A percentile compares a stretch with the other conserved stretches of the same genome.
These are phyloP conservation scores for Uloborus plumipes DNA, from an alignment of 2,888 invertebrate species.

Conservation along the genomic window DNA sequence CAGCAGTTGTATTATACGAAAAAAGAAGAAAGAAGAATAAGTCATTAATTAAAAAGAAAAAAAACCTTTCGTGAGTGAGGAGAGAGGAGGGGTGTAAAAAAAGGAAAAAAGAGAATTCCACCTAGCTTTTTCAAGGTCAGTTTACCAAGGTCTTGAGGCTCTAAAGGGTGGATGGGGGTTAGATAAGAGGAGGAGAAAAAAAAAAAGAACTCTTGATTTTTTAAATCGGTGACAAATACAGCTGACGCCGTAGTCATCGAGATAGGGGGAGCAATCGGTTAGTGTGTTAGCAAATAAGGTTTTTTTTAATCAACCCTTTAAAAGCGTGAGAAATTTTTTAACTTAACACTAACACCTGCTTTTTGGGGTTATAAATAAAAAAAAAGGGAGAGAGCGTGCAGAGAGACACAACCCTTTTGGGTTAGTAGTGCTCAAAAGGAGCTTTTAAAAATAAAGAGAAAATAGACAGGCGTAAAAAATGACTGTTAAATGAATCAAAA, in stretches of 20 bases:
- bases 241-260: no score
- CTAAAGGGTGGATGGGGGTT: constrained; percentile 12
- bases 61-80: not conserved
- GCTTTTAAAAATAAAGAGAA: not conserved
- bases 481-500: no score
- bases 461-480: constrained; percentile 3
- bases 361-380: constrained; percentile 16
- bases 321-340: constrained; percentile 52
- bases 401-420: constrained; percentile 29
- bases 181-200: constrained; percentile 14
- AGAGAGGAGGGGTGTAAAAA: no score
- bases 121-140: constrained; percentile 14
- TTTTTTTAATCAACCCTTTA: constrained; percentile 28
- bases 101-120: no score
- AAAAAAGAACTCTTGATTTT: not conserved
- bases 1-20: not conserved
- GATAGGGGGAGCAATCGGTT: constrained; percentile 28
- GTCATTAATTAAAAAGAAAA: constrained; percentile 5
- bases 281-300: constrained; percentile 34
- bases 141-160: not conserved
- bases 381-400: constrained; percentile 7
- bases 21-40: not conserved
- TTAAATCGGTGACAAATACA: no score
- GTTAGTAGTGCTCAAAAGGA: constrained; percentile 41
- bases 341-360: constrained; percentile 54